Base-by-base conservation (phyloP, 2,888 invertebrate species). In the Hipparchia sbordonii region DNA sequence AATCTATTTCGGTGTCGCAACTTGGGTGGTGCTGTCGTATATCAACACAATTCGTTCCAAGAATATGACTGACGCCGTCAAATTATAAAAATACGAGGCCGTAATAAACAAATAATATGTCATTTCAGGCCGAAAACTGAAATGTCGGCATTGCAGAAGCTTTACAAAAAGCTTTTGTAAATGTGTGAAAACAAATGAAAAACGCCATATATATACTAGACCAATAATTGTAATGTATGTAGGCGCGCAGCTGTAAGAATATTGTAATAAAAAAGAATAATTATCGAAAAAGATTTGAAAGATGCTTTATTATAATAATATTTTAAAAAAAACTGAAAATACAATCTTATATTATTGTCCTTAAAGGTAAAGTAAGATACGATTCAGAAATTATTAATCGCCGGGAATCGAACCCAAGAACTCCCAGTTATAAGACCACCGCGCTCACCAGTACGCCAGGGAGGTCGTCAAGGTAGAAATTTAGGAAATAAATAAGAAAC, bases 1-100 rank as follows among this genome's bases (percentile, higher is more conserved):
- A 45, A 72, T 67, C 90, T 91, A 91, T 91, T 90, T 87, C 80
- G 76, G 85, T 78, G 79, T 77, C 74, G 79, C 90, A 81, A 86
- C 87, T 86, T 91, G 91, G 91, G 91, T 91, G 91, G 91, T 85
- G 80, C 80, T 80, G 72, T 79, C 78, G 79, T 80, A 84, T 84
- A 90, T 79, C 78, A 79, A 85, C 84, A 87, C 87, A 89, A 90
- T 90, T 89, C 89, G 89, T 89, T 91, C 89, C 87, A 82, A 85
- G 89, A 89, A 87, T 84, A 84, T 83, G 83, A 85, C 82, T 80
- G 84, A 80, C 81, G 78, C 80, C 83, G 82, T 84, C 83, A 85
- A 85, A 85, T 84, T 80, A 80, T 82, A 80, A 82, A 85, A 86
- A 87, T 86, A 84, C 83, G 69, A 70, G 62, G 62, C 67, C 69